A percentile compares a stretch with the other conserved stretches of the same genome.
phyloP scores from a whole-genome alignment of 2,888 invertebrate species.

The Cotesia congregata region DNA sequence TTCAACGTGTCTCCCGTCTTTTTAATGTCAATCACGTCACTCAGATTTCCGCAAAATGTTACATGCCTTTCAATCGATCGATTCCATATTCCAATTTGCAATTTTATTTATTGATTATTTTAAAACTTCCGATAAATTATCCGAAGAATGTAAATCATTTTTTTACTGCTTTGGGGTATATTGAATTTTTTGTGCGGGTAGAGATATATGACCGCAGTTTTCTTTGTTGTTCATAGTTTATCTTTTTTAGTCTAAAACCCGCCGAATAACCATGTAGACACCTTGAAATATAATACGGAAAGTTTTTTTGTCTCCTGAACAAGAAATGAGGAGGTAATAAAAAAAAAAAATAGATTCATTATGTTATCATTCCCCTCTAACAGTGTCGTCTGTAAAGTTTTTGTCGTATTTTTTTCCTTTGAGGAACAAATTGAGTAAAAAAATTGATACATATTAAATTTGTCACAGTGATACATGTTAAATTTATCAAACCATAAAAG shows the following conservation, averaged over 20 bases:
- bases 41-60: constrained; percentile 36
- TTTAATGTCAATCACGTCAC: constrained; percentile 25
- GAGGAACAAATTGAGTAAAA: too few relatives aligned
- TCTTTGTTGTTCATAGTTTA: not conserved
- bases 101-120: not conserved
- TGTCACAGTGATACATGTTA: too few relatives aligned
- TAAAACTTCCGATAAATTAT: not conserved
- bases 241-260: not conserved
- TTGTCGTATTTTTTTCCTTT: too few relatives aligned
- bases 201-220: not conserved
- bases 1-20: not conserved
- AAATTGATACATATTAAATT: too few relatives aligned
- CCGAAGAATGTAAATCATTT: not conserved
- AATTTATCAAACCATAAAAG: too few relatives aligned
- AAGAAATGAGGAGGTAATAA: too few relatives aligned
- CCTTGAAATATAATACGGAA: not conserved
- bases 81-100: not conserved
- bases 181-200: not conserved
- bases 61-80: constrained; percentile 9
- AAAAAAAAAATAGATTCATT: too few relatives aligned
- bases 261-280: not conserved
- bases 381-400: too few relatives aligned
- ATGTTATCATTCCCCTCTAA: too few relatives aligned
- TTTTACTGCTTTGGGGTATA: not conserved
- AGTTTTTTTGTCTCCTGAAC: not conserved